Conservation (phyloP, 2,888 invertebrate species). For the Nomada fabriciana region DNA sequence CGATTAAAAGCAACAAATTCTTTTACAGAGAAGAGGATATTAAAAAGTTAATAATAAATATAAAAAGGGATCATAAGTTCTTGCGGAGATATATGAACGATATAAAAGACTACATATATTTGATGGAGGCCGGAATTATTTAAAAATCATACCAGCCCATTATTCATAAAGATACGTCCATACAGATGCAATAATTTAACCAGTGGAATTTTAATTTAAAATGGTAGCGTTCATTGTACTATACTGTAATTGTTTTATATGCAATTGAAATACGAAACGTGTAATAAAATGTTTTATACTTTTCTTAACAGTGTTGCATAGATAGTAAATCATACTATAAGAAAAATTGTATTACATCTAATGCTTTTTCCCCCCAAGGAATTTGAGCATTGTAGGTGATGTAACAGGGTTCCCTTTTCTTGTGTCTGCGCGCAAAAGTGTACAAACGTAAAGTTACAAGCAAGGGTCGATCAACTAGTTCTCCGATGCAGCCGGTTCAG, state of each 20-base stretch:
- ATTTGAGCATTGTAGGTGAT: neutral
- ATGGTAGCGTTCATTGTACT: slow-evolving; percentile 17
- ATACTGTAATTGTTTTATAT: slow-evolving; percentile 15
- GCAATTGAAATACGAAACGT: neutral
- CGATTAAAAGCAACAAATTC: neutral
- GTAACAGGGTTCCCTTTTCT: neutral
- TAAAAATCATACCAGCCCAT: slow-evolving; percentile 9
- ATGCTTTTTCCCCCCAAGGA: slow-evolving; percentile 4
- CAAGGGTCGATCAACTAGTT: slow-evolving; percentile 70
- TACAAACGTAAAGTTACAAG: slow-evolving; percentile 54
- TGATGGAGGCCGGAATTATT: slow-evolving; percentile 68
- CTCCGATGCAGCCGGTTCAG: slow-evolving; percentile 71
- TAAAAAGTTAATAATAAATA: slow-evolving; percentile 75
- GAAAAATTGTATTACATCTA: neutral
- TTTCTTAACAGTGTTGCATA: neutral
- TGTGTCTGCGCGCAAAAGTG: slow-evolving; percentile 18
- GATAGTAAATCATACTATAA: neutral
- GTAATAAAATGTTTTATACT: slow-evolving; percentile 43
- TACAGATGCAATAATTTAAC: slow-evolving; percentile 14
- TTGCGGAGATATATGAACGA: slow-evolving; percentile 76
- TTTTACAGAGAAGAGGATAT: slow-evolving; percentile 74
- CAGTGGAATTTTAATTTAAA: neutral
- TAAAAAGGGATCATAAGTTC: slow-evolving; percentile 76
- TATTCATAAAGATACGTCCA: neutral
- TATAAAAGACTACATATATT: slow-evolving; percentile 75